phyloP scores from a whole-genome alignment of 2,113 vertebrate genomes.

The Catharus minimus region DNA sequence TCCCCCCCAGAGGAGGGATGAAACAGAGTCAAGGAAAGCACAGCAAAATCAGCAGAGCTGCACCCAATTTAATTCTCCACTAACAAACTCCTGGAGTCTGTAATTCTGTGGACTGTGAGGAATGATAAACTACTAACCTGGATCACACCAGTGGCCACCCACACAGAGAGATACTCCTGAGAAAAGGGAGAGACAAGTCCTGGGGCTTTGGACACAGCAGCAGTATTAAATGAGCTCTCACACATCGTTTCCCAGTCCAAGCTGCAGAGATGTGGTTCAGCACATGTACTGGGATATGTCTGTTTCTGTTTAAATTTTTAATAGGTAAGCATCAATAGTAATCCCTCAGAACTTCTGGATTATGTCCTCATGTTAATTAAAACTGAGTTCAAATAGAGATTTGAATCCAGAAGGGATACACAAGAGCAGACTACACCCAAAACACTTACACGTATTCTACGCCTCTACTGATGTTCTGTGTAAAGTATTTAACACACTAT shows the following conservation, averaged over 20 bases:
- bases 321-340: neutral
- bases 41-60: neutral
- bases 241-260: fast-evolving
- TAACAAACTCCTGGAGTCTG: neutral
- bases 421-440: neutral
- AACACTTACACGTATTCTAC: neutral
- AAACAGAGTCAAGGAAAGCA: neutral
- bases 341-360: neutral
- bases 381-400: neutral
- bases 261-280: neutral
- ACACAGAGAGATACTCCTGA: neutral
- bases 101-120: neutral
- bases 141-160: neutral
- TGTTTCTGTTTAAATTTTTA: neutral
- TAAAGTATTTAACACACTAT: neutral
- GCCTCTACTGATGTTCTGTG: neutral
- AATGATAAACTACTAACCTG: neutral
- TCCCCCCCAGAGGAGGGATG: fast-evolving
- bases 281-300: neutral
- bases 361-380: neutral
- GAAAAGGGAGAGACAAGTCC: neutral
- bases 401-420: neutral
- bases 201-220: neutral
- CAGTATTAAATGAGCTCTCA: neutral
- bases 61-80: neutral